Conservation (phyloP, 2,888 invertebrate genomes). For the Macropis europaea region DNA sequence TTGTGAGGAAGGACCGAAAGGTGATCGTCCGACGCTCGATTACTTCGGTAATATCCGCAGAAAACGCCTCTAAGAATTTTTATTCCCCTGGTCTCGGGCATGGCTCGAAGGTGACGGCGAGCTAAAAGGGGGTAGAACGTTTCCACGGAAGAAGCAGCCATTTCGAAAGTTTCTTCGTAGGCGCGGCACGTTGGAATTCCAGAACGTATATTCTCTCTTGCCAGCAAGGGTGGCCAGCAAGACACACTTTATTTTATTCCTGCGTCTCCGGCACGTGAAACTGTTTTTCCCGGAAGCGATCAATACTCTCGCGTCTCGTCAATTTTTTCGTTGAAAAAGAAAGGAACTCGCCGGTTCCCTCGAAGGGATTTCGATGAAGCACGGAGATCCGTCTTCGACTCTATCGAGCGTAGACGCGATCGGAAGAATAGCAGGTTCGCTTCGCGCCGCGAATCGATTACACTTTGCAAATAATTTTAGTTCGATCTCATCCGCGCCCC, state of each 20-base stretch:
- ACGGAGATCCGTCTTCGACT: neutral
- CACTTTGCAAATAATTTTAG: constrained; percentile 8
- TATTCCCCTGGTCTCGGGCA: neutral
- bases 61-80: constrained; percentile 29
- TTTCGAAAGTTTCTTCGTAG: constrained; percentile 6
- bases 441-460: neutral
- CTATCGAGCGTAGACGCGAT: neutral
- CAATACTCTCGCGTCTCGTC: neutral
- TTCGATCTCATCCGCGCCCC: constrained; percentile 2
- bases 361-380: neutral
- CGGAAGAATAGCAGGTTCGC: neutral
- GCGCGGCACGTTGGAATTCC: neutral
- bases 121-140: neutral
- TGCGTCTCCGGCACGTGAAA: neutral
- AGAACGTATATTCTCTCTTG: neutral
- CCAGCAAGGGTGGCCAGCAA: neutral
- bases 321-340: neutral
- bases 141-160: neutral
- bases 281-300: constrained; percentile 1
- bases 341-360: neutral
- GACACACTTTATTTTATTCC: neutral
- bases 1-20: constrained; percentile 25
- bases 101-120: neutral
- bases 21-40: constrained; percentile 37
- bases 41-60: constrained; percentile 34